Base-by-base conservation (phyloP, 2,888 invertebrate genomes). In the Chaetogeoica ovagalla region DNA sequence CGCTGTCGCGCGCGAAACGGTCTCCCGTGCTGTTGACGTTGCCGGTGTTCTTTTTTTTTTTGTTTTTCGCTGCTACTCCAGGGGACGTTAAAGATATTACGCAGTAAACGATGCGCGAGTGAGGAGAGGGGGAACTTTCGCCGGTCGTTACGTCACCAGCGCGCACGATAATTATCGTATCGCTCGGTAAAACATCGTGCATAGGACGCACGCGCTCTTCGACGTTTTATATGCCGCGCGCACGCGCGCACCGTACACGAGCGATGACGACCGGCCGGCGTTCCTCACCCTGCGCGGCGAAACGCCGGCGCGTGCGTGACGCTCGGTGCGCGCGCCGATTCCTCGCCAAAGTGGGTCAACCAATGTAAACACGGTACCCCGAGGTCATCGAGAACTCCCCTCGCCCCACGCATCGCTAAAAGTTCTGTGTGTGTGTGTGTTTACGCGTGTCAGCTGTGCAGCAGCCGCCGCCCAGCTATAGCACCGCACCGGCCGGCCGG, bases 331-430 rank as follows among this genome's bases (percentile, higher is more conserved):
- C 63, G 75, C 66, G 66, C 39, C 65, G 65, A 75, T 39, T 19
- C 57, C 60, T n/a, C 52, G 60, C 60, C 77, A 30, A 79, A 71
- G 77, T 79, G 70, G 77, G 77, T 79, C 77, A 79, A 79, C 77
- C 77, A 79, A 79, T 79, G 77, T 79, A 79, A 79, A 79, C 77
- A 79, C 70, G 70, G 70, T n/a, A 43, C 62, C 70, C 62, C 77
- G 77, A 79, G 77, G 77, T 79, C 77, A 70, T 63, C 62, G 21
- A 59, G 15, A 30, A 52, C 19, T 43, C 76, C 60, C 60, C 37
- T 19, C 59, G n/a, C 13, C 19, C 4, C 30, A 9, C 48, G 48
- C 15, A 62, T 62, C 23, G 52, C 77, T 19, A 21, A 79, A 79
- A 79, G 77, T 71, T 63, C 55, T 70, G 77, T 79, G 70, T 79